A percentile compares a stretch with the other conserved stretches of the same genome.
These are phyloP conservation scores for Myathropa florea DNA, from an alignment of 2,888 invertebrate genomes.

Conservation along the genomic window DNA sequence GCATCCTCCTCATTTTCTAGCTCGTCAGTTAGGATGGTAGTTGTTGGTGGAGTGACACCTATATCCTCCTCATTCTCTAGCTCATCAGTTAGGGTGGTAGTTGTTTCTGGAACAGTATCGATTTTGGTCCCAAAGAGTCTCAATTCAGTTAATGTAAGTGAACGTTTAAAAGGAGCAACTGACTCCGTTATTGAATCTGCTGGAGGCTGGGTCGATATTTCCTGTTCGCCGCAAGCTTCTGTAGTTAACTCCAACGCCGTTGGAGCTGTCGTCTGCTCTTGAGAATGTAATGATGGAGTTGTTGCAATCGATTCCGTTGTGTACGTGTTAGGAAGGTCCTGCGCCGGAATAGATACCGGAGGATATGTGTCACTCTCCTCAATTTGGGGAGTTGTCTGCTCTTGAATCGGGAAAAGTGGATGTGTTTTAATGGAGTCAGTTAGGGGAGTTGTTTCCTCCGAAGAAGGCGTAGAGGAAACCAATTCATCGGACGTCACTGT, in stretches of 20 bases:
- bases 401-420: background rate
- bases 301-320: background rate
- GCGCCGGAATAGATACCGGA: too few relatives aligned
- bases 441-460: too few relatives aligned
- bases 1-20: background rate
- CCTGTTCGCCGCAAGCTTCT: background rate
- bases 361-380: background rate
- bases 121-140: background rate
- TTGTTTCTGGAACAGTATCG: background rate
- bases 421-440: background rate
- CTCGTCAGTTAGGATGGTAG: too few relatives aligned
- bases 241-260: background rate
- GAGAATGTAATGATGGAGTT: background rate
- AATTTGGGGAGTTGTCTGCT: background rate
- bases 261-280: background rate
- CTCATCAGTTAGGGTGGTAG: background rate
- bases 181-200: background rate
- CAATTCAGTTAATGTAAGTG: background rate
- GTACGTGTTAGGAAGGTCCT: background rate
- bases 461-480: background rate
- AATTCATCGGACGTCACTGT: background rate
- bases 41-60: background rate
- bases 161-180: conserved; percentile 16
- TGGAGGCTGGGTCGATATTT: background rate
- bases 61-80: background rate